Conservation (phyloP, 1,140 invertebrate species). For the Samia ricini region DNA sequence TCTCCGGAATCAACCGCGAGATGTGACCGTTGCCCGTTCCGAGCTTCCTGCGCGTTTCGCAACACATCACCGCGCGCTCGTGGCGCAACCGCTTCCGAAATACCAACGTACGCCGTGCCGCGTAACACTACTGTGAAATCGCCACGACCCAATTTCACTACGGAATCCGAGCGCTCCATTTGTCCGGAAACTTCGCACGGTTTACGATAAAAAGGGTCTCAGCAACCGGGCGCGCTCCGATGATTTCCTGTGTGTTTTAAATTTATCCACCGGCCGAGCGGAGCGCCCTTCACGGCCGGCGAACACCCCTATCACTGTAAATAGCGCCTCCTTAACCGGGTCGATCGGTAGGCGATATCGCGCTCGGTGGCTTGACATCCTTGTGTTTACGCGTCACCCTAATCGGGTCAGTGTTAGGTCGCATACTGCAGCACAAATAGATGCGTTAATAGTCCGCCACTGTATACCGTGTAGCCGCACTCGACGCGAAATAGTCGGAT, state of each 20-base stretch:
- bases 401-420: conserved; percentile 75
- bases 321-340: conserved; percentile 37
- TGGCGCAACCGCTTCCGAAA: conserved; percentile 55
- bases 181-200: conserved; percentile 55
- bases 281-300: conserved; percentile 64
- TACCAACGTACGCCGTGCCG: conserved; percentile 30
- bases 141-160: conserved; percentile 50
- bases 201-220: conserved; percentile 51
- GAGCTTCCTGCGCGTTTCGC: conserved; percentile 49
- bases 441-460: conserved; percentile 21
- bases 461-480: conserved; percentile 14
- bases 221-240: conserved; percentile 53
- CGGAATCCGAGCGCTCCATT: conserved; percentile 52
- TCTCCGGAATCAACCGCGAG: not conserved
- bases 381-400: conserved; percentile 62
- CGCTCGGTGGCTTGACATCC: conserved; percentile 44
- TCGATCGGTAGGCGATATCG: conserved; percentile 24
- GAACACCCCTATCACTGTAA: conserved; percentile 48
- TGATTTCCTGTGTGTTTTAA: conserved; percentile 68
- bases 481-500: conserved; percentile 13
- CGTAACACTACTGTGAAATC: conserved; percentile 39
- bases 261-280: conserved; percentile 62
- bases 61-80: conserved; percentile 32
- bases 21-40: conserved; percentile 48
- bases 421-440: conserved; percentile 72